These are phyloP conservation scores for Bombus waltoni DNA, from an alignment of 1,140 invertebrate species.

Conservation along the genomic window DNA sequence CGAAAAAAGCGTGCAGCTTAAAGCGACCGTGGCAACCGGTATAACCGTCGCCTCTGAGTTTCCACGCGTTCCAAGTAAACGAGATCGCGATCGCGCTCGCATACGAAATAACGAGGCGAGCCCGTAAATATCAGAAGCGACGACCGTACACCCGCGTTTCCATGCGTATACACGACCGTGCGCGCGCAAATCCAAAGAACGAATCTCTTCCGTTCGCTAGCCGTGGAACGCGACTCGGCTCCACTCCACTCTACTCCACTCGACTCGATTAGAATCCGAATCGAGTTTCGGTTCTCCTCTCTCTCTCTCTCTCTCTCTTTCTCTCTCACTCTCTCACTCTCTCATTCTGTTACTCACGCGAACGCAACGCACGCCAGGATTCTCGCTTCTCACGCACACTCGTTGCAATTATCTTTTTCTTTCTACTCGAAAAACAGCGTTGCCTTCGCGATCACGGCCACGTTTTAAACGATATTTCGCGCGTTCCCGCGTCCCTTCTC, in stretches of 20 bases:
- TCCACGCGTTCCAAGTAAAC: conserved; percentile 54
- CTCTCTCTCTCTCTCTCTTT: not conserved
- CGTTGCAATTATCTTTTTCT: not conserved
- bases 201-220: not conserved
- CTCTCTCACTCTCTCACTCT: not conserved
- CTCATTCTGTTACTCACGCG: not conserved
- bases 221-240: not conserved
- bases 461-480: not conserved
- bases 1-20: not conserved
- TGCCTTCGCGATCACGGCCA: not conserved
- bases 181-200: not conserved
- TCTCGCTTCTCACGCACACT: not conserved
- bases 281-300: not conserved
- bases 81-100: conserved; percentile 63
- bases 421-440: no score
- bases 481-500: not conserved
- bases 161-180: not conserved
- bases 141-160: conserved; percentile 42
- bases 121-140: conserved; percentile 62
- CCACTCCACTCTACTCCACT: not conserved
- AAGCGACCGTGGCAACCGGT: not conserved
- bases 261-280: conserved; percentile 2
- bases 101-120: conserved; percentile 61
- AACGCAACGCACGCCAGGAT: not conserved
- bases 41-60: conserved; percentile 7